Evolutionary conservation across 2,888 invertebrate species (phyloP), one percentile per base, ranked within the genome.

Genomic region (Candidula unifasciata): DNA sequence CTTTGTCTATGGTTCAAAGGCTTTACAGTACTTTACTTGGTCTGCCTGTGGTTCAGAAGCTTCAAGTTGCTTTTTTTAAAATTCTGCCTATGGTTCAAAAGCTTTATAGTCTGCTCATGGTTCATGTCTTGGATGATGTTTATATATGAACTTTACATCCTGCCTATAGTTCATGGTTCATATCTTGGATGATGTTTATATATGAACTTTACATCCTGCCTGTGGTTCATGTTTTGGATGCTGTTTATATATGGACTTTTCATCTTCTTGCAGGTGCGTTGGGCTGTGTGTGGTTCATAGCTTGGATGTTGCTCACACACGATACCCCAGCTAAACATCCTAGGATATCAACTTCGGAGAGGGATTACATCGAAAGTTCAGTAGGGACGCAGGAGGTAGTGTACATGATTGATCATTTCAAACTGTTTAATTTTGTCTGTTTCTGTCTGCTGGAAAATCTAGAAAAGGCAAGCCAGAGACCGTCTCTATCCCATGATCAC

Each of bases 281-380:
- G 21, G 93, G 92, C 5, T 89, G 89, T 83, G n/a, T 92, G 33
- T 93, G 92, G 92, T 92, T 92, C 60, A 77, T 92, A 10, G 85
- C 89, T n/a, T 93, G 93, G 93, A 87, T 91, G 84, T 85, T 90
- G 37, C 73, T 93, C 16, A 88, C 90, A 13, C 89, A 90, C 84
- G 91, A 92, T 84, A 87, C 89, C 16, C 93, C 93, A 0, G 87
- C 89, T 10, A 82, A 90, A 33, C 93, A 93, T 87, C 92, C 93
- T 0, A 86, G 91, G 33, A 93, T 93, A 74, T 90, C 91, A 2
- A 84, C 87, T 16, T 83, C 88, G 24, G 94, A 94, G 86, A 89
- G 90, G 74, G 87, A 89, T 0, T 94, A 92, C 87, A 94, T 94
- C 37, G 91, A 92, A 85, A 89, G 88, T 8, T 88, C 90, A n/a